Base-by-base conservation (phyloP, 2,888 invertebrate genomes). In the Sinopyrophorus schimmeli region DNA sequence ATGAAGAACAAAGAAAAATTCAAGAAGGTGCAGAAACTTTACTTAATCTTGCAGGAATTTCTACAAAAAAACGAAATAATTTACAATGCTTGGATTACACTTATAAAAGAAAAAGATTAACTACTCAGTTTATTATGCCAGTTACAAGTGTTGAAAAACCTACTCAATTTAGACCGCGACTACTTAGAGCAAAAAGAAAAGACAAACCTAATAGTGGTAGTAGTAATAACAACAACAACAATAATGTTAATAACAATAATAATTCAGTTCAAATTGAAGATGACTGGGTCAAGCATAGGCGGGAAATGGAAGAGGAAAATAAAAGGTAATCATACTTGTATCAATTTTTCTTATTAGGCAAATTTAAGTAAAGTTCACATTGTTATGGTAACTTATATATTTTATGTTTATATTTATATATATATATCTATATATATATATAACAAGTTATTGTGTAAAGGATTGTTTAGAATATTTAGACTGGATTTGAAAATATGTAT, bases 1-100 rank as follows among this genome's bases (percentile, higher is more conserved):
- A 82, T 32, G 85, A 84, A 60, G 85, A 86, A 69, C 82, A 81
- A 60, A 77, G 85, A 55, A 83, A 83, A 62, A 85, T 87, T 55
- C 86, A 83, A 26, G 88, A 88, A 69, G 89, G 89, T 47, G 89
- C 89, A 0, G 87, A 89, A 63, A 89, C 88, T 0, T 73, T 89
- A 53, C 74, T 89, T 28, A 88, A 89, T 67, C 75, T 89, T 44
- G 89, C 89, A 0, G 86, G 87, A 12, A 70, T 74, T 39, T 60
- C 68, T 9, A 69, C 70, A 24, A 58, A 69, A 30, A 73, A 69
- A 47, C 67, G 72, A 37, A 59, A 55, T 32, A 63, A 58, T 49
- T 62, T 64, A 6, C 47, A 44, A 24, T 56, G 40, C 26, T 15
- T 40, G 17, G 49, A 53, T 12, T 47, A 46, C 23, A 39, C 16